Evolutionary conservation across 2,888 invertebrate species (phyloP), one percentile per base, ranked within the genome.

Genomic region (Stictocephala bisonia): DNA sequence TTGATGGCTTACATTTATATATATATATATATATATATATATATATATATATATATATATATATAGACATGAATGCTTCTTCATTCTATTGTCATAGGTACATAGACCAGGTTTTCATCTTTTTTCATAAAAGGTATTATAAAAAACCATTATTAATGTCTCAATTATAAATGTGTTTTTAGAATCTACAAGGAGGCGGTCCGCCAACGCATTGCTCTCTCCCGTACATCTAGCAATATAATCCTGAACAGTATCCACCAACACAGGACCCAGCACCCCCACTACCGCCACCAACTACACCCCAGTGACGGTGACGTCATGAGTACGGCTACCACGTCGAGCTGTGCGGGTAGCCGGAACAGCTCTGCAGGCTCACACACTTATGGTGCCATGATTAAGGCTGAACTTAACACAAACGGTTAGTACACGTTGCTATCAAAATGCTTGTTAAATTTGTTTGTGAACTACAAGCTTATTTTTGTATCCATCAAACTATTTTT

Each of bases 211-310:
- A 93, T 93, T 83, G 94, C 94, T 0, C 84, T 94, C 64, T 93
- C 93, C 67, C 86, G 94, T 75, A 94, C 94, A n/a, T 93, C 93
- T 66, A 93, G 93, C 75, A 94, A 94, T 83, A 94, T 94, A 75
- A 88, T 94, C 53, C 83, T 94, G 73, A 94, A 94, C 83, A 93
- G 93, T 81, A 93, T 94, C 70, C 94, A 94, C 83, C 90, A 93
- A 84, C 93, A 92, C 79, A 89, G 93, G 79, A 90, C 92, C 1
- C 92, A 92, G 0, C 91, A 92, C 82, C 86, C 89, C 44, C 89
- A 89, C 77, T 90, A 90, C 81, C 87, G 88, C 3, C 88, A 87
- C 82, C 88, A 88, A 79, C 82, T 88, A 78, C 88, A 86, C 75
- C 86, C 86, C 0, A 86, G 86, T 83, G 86, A 86, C 1, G 84